Percentiles rank a stretch among this genome's conserved stretches.
phyloP scores from a whole-genome alignment of 2,113 vertebrate species.

The Eclectus roratus region DNA sequence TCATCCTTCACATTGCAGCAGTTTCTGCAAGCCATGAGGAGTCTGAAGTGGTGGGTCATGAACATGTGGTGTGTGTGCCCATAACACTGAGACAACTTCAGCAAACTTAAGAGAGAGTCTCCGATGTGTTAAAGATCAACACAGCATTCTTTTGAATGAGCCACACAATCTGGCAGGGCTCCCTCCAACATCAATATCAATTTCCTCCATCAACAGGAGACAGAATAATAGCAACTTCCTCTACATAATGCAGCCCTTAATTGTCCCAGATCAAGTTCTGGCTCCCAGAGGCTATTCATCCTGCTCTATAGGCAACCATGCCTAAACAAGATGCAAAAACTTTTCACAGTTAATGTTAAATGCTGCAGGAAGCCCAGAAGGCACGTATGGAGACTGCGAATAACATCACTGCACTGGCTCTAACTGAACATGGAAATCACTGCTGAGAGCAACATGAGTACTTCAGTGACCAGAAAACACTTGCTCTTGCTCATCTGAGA shows the following conservation, averaged over 20 bases:
- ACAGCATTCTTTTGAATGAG: neutral
- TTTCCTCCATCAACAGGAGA: conserved; percentile 30
- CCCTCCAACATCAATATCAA: conserved; percentile 30
- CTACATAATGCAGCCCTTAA: neutral
- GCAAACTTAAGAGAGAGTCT: neutral
- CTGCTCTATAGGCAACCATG: neutral
- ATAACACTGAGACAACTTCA: neutral
- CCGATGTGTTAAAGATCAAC: neutral
- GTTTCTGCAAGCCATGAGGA: rapidly evolving
- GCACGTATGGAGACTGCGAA: neutral
- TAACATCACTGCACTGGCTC: neutral
- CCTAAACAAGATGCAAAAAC: neutral
- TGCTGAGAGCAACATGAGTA: neutral
- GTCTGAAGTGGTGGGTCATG: neutral
- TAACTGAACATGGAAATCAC: neutral
- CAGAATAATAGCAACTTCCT: conserved; percentile 30
- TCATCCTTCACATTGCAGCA: neutral
- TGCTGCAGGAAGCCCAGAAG: neutral
- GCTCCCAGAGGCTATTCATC: conserved; percentile 6
- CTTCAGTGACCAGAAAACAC: neutral
- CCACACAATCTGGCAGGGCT: neutral
- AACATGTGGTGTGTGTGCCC: rapidly evolving
- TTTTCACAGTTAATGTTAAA: neutral
- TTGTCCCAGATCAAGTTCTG: neutral
- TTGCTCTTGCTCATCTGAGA: neutral